Conservation (phyloP, 2,888 invertebrate genomes). For the Yponomeuta malinellus region DNA sequence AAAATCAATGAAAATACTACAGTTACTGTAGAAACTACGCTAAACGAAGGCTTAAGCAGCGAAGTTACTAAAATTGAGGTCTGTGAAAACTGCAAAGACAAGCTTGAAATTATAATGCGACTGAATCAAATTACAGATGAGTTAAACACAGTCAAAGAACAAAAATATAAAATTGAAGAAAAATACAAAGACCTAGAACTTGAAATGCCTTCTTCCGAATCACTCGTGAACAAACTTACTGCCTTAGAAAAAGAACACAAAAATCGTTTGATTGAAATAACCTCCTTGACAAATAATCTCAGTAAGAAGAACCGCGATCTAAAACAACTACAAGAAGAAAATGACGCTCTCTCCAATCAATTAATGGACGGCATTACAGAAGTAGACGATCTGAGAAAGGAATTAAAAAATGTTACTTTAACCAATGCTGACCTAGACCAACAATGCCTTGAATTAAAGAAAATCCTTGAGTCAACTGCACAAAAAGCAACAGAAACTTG, state of each 20-base stretch:
- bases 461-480: conserved; percentile 24
- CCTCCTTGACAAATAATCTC: conserved; percentile 34
- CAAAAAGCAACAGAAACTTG: conserved; percentile 27
- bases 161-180: conserved; percentile 41
- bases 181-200: conserved; percentile 45
- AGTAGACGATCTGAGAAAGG: conserved; percentile 59
- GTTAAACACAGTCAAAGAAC: conserved; percentile 30
- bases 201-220: conserved; percentile 43
- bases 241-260: conserved; percentile 42
- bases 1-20: background rate
- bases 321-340: conserved; percentile 62
- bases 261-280: conserved; percentile 37
- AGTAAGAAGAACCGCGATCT: conserved; percentile 36
- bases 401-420: conserved; percentile 40
- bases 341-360: conserved; percentile 72
- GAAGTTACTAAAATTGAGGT: background rate
- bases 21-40: background rate
- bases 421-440: conserved; percentile 33
- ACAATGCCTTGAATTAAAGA: conserved; percentile 34
- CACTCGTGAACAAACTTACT: conserved; percentile 41
- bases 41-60: background rate
- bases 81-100: conserved; percentile 15
- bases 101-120: conserved; percentile 22
- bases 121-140: conserved; percentile 36
- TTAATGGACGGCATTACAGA: conserved; percentile 76